Percentiles rank a stretch among this genome's conserved stretches.
Evolutionary conservation across 2,113 vertebrate species (phyloP).

Genomic region (Lates calcarifer): DNA sequence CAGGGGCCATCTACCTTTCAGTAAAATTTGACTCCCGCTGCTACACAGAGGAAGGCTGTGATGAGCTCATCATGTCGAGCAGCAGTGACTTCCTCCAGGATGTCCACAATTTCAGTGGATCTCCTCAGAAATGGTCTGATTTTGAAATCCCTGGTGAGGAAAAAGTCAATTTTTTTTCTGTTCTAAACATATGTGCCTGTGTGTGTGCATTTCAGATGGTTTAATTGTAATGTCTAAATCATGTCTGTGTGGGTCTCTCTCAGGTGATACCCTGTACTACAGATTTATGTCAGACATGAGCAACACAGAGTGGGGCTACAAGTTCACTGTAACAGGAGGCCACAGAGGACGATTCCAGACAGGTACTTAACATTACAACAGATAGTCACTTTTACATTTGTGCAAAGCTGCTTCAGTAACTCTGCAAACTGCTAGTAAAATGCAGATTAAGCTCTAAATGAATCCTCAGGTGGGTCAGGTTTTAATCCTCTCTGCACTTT

Average conservation of each 20-base stretch:
- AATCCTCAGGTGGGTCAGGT: neutral
- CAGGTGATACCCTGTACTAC: constrained; percentile 95
- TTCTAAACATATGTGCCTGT: neutral
- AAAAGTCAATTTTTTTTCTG: neutral
- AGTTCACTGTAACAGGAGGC: constrained; percentile 95
- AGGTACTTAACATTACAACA: constrained; percentile 79
- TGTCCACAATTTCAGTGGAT: constrained; percentile 94
- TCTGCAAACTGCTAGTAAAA: neutral
- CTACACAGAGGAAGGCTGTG: constrained; percentile 96
- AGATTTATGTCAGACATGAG: constrained; percentile 97
- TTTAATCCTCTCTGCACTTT: constrained; percentile 3
- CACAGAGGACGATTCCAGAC: constrained; percentile 97
- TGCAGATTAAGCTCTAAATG: neutral
- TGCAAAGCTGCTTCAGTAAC: constrained; percentile 6
- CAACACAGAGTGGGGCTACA: constrained; percentile 99
- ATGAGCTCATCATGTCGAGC: constrained; percentile 95
- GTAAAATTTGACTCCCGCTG: constrained; percentile 96
- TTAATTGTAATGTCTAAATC: neutral
- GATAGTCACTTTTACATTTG: neutral
- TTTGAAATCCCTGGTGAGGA: constrained; percentile 94
- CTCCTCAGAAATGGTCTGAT: constrained; percentile 95
- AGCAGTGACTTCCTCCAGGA: constrained; percentile 95
- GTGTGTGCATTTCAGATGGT: neutral
- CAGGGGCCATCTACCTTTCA: constrained; percentile 97
- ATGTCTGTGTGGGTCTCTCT: constrained; percentile 26